phyloP scores from a whole-genome alignment of 2,797 vertebrate species.

The Linurgus olivaceus region DNA sequence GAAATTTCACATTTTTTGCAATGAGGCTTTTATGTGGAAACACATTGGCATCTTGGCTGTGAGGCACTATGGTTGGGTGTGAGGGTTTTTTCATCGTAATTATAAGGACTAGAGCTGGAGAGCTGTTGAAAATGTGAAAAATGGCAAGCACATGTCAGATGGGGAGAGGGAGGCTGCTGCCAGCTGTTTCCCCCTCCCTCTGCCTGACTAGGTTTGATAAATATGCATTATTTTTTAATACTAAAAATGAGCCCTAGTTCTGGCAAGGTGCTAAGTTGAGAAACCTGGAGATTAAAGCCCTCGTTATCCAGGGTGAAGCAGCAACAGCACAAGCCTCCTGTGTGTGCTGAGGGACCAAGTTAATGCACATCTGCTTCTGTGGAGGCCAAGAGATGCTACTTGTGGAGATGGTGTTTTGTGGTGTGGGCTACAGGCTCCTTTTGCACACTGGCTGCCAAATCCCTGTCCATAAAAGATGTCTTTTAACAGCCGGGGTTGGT shows the following conservation, averaged over 20 bases:
- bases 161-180: conserved; percentile 27
- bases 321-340: neutral
- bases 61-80: neutral
- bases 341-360: neutral
- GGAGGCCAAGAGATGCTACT: neutral
- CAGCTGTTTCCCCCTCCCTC: neutral
- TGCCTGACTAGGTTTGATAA: conserved; percentile 39
- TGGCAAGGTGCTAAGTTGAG: conserved; percentile 25
- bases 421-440: neutral
- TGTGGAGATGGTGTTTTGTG: neutral
- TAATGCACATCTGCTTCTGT: neutral
- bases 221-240: conserved; percentile 35
- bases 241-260: conserved; percentile 8
- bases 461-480: neutral
- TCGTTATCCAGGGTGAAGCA: neutral
- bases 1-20: neutral
- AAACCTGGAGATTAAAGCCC: conserved; percentile 24
- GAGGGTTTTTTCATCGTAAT: conserved; percentile 4
- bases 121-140: conserved; percentile 26
- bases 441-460: neutral
- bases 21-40: neutral
- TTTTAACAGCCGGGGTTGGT: neutral
- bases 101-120: conserved; percentile 21
- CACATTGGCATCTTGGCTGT: conserved; percentile 12
- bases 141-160: conserved; percentile 24